phyloP scores from a whole-genome alignment of 2,113 vertebrate species.

The Meleagris gallopavo region DNA sequence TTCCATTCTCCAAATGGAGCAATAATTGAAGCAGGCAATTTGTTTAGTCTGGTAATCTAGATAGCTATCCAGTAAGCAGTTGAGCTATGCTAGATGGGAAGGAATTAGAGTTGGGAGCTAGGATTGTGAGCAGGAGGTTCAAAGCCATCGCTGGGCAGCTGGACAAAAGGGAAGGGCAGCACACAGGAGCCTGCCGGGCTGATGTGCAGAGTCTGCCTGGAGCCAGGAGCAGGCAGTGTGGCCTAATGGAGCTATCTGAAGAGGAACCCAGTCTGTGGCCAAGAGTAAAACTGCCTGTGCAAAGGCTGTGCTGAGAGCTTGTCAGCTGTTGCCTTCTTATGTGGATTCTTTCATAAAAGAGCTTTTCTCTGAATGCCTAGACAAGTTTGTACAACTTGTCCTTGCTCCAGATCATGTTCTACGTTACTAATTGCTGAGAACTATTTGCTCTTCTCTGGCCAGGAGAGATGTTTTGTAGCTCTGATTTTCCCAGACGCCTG shows the following conservation, averaged over 20 bases:
- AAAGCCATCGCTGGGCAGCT: neutral
- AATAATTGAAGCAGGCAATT: too few species aligned
- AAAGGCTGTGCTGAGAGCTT: neutral
- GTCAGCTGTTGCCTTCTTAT: neutral
- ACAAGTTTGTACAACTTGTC: neutral
- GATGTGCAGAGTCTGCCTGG: accelerated
- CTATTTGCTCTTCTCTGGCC: neutral
- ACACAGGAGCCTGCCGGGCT: neutral
- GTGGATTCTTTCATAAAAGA: neutral
- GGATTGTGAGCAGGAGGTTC: neutral
- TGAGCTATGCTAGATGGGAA: neutral
- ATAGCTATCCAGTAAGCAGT: neutral
- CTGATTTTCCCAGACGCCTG: neutral
- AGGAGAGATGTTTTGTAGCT: neutral
- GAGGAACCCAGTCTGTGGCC: neutral
- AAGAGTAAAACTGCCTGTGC: accelerated
- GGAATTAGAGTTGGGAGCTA: neutral
- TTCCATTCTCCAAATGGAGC: neutral
- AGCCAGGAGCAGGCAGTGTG: neutral
- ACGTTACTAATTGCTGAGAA: neutral
- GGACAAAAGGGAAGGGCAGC: neutral
- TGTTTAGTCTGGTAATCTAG: neutral
- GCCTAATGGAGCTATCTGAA: neutral
- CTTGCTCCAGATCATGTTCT: neutral
- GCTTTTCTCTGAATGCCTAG: neutral